These are phyloP conservation scores for Pleuronectes platessa DNA, from an alignment of 2,113 vertebrate species.

Conservation along the genomic window DNA sequence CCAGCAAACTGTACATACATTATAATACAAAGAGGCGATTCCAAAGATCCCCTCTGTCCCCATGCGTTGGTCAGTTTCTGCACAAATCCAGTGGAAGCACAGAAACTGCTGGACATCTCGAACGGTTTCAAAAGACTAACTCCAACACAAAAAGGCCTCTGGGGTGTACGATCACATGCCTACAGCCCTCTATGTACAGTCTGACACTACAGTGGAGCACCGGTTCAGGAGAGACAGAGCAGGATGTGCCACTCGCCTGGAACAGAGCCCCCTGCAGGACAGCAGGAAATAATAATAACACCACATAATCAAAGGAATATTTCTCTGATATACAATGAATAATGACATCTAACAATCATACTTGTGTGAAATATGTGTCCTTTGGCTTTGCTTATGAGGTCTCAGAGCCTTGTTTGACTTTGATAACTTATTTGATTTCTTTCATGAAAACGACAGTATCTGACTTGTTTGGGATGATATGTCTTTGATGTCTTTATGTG, in stretches of 20 bases:
- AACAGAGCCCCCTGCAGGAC: constrained; percentile 57
- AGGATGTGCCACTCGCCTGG: constrained; percentile 45
- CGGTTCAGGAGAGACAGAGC: constrained; percentile 44
- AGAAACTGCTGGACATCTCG: constrained; percentile 44
- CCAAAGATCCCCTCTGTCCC: constrained; percentile 45
- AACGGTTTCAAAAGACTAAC: constrained; percentile 38
- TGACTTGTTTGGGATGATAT: constrained; percentile 11
- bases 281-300: constrained; percentile 16
- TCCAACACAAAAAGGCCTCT: constrained; percentile 76
- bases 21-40: constrained; percentile 51
- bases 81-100: constrained; percentile 24
- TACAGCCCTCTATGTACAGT: constrained; percentile 58
- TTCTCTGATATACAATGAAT: not conserved
- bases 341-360: not conserved
- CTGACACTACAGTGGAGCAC: constrained; percentile 41
- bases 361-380: constrained; percentile 33
- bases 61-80: constrained; percentile 42
- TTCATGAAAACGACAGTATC: constrained; percentile 11
- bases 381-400: constrained; percentile 63
- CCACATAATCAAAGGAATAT: not conserved
- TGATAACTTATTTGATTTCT: constrained; percentile 4
- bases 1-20: constrained; percentile 55
- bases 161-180: constrained; percentile 68
- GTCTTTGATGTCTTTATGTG: constrained; percentile 2
- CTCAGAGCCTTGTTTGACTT: constrained; percentile 22